A percentile compares a stretch with the other conserved stretches of the same genome.
These are phyloP conservation scores for Sylvilagus floridanus DNA, from an alignment of 2,797 vertebrate genomes.

Conservation along the genomic window DNA sequence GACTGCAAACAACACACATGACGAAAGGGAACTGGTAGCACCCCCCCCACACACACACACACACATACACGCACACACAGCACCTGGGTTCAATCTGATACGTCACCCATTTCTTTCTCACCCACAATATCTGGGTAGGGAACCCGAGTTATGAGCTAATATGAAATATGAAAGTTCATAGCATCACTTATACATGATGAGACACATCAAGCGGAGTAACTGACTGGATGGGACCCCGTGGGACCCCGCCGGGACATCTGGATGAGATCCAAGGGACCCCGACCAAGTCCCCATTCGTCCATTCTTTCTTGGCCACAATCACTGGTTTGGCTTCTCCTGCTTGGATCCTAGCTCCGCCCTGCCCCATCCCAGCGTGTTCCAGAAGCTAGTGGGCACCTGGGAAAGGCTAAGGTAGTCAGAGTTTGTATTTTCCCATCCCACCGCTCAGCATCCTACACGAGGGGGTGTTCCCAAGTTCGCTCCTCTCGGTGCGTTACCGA, in stretches of 20 bases:
- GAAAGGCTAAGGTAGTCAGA: conserved; percentile 65
- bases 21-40: conserved; percentile 67
- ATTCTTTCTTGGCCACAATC: conserved; percentile 86
- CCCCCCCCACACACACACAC: conserved; percentile 56
- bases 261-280: conserved; percentile 85
- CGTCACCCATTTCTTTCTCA: conserved; percentile 91
- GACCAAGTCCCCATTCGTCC: conserved; percentile 85
- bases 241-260: conserved; percentile 89
- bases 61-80: neutral
- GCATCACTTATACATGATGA: conserved; percentile 90
- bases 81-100: conserved; percentile 89
- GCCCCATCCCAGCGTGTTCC: conserved; percentile 19
- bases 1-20: neutral
- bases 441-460: neutral
- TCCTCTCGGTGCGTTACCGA: fast-evolving
- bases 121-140: conserved; percentile 90
- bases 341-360: conserved; percentile 66
- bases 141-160: conserved; percentile 90
- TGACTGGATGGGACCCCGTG: conserved; percentile 87
- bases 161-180: conserved; percentile 90
- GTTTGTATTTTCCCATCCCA: conserved; percentile 47
- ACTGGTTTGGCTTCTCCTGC: conserved; percentile 84
- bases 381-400: conserved; percentile 16
- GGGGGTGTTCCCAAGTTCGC: neutral
- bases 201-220: conserved; percentile 91